A percentile compares a stretch with the other conserved stretches of the same genome.
Evolutionary conservation across 2,797 vertebrate genomes (phyloP).

Genomic region (Brachyrhaphis roseni): DNA sequence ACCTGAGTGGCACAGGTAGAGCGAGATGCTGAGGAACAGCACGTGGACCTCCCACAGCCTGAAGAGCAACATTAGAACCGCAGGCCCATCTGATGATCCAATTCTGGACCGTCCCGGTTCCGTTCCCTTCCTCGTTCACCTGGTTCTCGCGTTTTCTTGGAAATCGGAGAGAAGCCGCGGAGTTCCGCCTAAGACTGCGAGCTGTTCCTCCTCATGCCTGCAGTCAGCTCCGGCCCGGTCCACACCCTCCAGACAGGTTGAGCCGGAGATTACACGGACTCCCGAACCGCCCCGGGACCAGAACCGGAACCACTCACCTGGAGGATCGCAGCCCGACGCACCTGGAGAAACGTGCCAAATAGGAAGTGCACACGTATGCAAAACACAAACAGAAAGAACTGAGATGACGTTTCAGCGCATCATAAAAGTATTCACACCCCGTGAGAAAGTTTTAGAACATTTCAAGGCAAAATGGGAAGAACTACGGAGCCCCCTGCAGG

Average conservation of each 20-base stretch:
- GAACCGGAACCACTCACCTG: constrained; percentile 12
- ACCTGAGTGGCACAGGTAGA: constrained; percentile 77
- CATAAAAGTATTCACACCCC: background rate
- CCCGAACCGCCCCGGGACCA: background rate
- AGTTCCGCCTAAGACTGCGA: constrained; percentile 17
- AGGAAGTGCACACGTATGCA: constrained; percentile 52
- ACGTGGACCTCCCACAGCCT: constrained; percentile 64
- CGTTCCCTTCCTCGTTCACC: background rate
- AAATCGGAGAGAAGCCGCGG: background rate
- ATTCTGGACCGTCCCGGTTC: constrained; percentile 13
- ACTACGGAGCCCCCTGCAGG: background rate
- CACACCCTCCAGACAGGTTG: constrained; percentile 72
- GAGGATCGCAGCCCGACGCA: constrained; percentile 19
- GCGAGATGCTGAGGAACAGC: constrained; percentile 74
- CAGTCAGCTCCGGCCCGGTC: constrained; percentile 31
- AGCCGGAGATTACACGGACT: constrained; percentile 53
- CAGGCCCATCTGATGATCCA: constrained; percentile 57
- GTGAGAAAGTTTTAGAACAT: background rate
- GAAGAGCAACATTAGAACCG: constrained; percentile 79
- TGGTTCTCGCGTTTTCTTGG: background rate
- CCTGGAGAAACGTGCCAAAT: constrained; percentile 63
- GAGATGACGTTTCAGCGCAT: background rate
- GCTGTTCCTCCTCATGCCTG: constrained; percentile 45
- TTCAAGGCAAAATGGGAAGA: background rate
- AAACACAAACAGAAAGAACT: constrained; percentile 5